phyloP scores from a whole-genome alignment of 2,113 vertebrate species.

The Austrofundulus limnaeus region DNA sequence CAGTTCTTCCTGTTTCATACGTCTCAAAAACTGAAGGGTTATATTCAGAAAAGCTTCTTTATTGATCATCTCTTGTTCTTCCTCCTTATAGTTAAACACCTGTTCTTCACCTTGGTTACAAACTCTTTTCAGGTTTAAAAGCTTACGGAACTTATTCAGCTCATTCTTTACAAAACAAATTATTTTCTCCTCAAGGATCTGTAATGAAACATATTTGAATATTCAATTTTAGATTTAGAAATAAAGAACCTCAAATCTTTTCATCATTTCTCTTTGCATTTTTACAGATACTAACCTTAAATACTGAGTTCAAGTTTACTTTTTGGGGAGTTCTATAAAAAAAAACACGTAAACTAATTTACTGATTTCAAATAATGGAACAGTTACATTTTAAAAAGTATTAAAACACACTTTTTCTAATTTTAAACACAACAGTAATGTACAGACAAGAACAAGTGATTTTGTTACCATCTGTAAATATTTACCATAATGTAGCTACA shows the following conservation, averaged over 20 bases:
- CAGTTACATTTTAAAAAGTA: no score
- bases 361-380: no score
- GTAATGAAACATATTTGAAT: background rate
- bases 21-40: background rate
- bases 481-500: no score
- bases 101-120: background rate
- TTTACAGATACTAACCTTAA: fast-evolving
- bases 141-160: fast-evolving
- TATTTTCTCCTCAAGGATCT: conserved; percentile 16
- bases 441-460: no score
- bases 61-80: conserved; percentile 2
- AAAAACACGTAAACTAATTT: background rate
- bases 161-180: background rate
- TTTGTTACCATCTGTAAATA: no score
- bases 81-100: background rate
- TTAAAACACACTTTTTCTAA: no score
- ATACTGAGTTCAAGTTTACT: background rate
- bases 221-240: no score
- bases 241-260: no score
- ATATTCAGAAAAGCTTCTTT: conserved; percentile 16
- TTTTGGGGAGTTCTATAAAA: background rate
- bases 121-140: conserved; percentile 9
- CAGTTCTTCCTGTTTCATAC: conserved; percentile 10
- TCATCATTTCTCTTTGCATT: no score
- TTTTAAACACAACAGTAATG: no score